A percentile compares a stretch with the other conserved stretches of the same genome.
Evolutionary conservation across 2,113 vertebrate genomes (phyloP).

Genomic region (Dicerorhinus sumatrensis): DNA sequence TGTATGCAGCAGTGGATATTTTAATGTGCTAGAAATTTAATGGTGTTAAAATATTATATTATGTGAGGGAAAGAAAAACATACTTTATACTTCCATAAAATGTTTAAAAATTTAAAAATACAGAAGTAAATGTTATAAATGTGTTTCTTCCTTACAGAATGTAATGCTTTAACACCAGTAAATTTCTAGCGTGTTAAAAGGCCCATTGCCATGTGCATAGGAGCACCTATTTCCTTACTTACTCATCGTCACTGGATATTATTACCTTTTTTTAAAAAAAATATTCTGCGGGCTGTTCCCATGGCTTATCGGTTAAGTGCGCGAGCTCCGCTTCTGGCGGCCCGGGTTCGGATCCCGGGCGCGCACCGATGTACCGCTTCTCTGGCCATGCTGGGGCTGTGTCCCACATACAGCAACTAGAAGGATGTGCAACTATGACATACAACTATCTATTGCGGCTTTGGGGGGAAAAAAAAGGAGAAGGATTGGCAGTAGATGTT

Average conservation of each 20-base stretch:
- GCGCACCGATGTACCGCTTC: no score
- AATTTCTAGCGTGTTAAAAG: not conserved
- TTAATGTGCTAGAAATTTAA: not conserved
- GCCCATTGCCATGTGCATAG: not conserved
- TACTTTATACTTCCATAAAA: not conserved
- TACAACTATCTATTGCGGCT: no score
- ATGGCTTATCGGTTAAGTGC: no score
- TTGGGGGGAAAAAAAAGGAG: no score
- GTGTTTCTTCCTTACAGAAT: not conserved
- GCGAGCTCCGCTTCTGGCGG: no score
- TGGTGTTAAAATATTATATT: not conserved
- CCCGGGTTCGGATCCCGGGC: no score
- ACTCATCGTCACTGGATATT: not conserved
- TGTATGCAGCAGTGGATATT: not conserved
- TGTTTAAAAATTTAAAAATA: slow-evolving; percentile 1
- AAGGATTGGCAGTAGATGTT: no score
- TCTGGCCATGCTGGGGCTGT: no score
- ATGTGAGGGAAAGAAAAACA: not conserved
- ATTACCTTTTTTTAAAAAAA: not conserved
- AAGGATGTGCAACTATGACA: no score
- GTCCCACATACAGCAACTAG: no score
- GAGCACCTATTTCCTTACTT: not conserved
- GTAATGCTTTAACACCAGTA: not conserved
- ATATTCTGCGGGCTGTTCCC: no score
- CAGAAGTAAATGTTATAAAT: not conserved